Evolutionary conservation across 2,113 vertebrate genomes (phyloP).

Genomic region (Rhodinocichla rosea): DNA sequence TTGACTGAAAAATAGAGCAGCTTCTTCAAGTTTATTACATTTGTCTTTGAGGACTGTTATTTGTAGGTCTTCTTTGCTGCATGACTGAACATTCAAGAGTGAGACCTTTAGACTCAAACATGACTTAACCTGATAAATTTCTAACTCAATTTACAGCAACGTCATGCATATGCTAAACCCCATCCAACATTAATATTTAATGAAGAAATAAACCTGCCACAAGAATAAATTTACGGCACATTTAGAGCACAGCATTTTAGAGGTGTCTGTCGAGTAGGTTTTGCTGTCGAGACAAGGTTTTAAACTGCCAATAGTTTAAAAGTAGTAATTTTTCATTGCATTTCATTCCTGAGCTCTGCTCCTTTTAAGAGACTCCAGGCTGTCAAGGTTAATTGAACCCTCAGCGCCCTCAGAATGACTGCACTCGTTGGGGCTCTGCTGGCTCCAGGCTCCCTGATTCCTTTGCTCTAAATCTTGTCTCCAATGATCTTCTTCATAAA

Average conservation of each 20-base stretch:
- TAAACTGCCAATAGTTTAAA: slow-evolving; percentile 63
- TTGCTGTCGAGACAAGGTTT: slow-evolving; percentile 56
- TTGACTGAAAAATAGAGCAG: background rate
- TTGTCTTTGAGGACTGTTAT: background rate
- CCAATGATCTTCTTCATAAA: slow-evolving; percentile 29
- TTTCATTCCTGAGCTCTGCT: slow-evolving; percentile 28
- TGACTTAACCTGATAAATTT: slow-evolving; percentile 51
- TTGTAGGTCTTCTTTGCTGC: background rate
- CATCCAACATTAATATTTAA: slow-evolving; percentile 66
- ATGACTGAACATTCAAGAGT: slow-evolving; percentile 8
- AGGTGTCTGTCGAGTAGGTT: slow-evolving; percentile 48
- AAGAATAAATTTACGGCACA: slow-evolving; percentile 58
- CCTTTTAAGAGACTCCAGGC: slow-evolving; percentile 45
- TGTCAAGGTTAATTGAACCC: slow-evolving; percentile 69
- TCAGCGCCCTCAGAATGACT: slow-evolving; percentile 23
- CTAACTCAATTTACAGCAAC: slow-evolving; percentile 58
- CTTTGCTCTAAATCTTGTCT: slow-evolving; percentile 44
- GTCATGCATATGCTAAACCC: slow-evolving; percentile 51
- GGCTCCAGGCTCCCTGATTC: slow-evolving; percentile 8
- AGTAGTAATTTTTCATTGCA: slow-evolving; percentile 54
- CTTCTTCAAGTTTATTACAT: background rate
- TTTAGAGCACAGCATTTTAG: background rate
- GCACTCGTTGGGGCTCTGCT: background rate
- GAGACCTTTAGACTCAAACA: slow-evolving; percentile 39
- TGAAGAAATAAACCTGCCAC: slow-evolving; percentile 68